Base-by-base conservation (phyloP, 2,113 vertebrate species). In the Fregata magnificens region DNA sequence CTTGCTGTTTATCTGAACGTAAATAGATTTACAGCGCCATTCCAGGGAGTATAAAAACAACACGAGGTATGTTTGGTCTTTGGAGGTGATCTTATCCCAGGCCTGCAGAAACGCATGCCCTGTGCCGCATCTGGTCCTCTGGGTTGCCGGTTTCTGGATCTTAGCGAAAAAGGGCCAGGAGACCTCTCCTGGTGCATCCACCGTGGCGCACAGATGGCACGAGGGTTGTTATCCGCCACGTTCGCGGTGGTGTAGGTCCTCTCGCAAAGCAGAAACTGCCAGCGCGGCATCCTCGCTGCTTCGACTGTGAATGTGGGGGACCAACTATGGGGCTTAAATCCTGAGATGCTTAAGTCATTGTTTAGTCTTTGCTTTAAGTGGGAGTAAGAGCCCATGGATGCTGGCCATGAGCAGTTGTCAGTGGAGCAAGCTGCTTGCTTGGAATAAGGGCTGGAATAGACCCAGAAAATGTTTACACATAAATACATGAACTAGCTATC, bases 391-490 rank as follows among this genome's bases (percentile, higher is more conserved):
- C 85, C 82, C 9, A 1, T 77, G 92, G 87, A 42, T 45, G 78
- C 50, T 72, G 93, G 66, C 93, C 92, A 83, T 3, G 0, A 65
- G 83, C n/a, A 7, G 52, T 29, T 32, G 72, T 38, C 69, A 78
- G 96, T 49, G 74, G 84, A 67, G 55, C 1, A 4, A 82, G 91
- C 86, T 63, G 55, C 82, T 77, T 34, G 67, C 91, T 67, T 4
- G 55, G 13, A 86, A 61, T 8, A 9, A 61, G 86, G 89, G 72
- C 91, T 87, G 92, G 49, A 78, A 2, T 6, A 1, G 70, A 45
- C 87, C 78, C 93, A 90, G 93, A 80, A 88, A 9, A 66, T 83
- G 93, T 96, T 96, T 95, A 70, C 97, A 77, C 92, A 13, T 67
- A 88, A 87, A 44, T 20, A 24, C 22, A 12, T 6, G 82, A 47